These are phyloP conservation scores for Papilio helenus DNA, from an alignment of 1,140 invertebrate genomes.

Conservation along the genomic window DNA sequence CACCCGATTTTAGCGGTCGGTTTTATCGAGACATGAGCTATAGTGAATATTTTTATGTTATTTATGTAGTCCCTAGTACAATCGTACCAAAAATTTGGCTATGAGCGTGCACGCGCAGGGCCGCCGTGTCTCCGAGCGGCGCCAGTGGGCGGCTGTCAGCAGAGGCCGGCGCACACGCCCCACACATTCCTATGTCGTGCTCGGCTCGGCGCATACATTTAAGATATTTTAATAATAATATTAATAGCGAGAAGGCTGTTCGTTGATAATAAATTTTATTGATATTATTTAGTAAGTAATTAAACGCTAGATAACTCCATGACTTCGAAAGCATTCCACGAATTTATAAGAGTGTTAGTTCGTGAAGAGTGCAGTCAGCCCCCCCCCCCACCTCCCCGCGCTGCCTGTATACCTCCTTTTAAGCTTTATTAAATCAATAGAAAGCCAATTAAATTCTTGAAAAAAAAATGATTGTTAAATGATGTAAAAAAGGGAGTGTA, in stretches of 20 bases:
- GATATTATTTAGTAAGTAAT: constrained; percentile 27
- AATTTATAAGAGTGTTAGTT: constrained; percentile 22
- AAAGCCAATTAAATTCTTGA: too few species aligned
- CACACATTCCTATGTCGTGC: constrained; percentile 18
- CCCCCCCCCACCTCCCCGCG: constrained; percentile 26
- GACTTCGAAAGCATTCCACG: constrained; percentile 38
- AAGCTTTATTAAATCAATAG: too few species aligned
- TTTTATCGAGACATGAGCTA: background rate
- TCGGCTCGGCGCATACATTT: constrained; percentile 8
- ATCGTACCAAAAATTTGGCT: constrained; percentile 25
- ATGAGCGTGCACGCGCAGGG: background rate
- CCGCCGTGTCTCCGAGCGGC: constrained; percentile 40
- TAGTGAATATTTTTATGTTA: constrained; percentile 32
- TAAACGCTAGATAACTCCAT: constrained; percentile 33
- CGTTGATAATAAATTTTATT: constrained; percentile 30
- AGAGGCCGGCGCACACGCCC: background rate
- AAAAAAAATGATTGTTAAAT: too few species aligned
- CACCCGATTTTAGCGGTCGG: background rate
- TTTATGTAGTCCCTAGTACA: constrained; percentile 26
- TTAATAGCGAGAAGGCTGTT: constrained; percentile 36
- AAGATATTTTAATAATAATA: constrained; percentile 31
- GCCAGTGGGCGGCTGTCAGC: background rate
- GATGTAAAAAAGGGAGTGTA: too few species aligned
- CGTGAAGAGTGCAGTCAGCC: constrained; percentile 44
- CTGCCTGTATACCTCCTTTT: background rate